Conservation (phyloP, 1,140 invertebrate species). For the Plutomurus gul region DNA sequence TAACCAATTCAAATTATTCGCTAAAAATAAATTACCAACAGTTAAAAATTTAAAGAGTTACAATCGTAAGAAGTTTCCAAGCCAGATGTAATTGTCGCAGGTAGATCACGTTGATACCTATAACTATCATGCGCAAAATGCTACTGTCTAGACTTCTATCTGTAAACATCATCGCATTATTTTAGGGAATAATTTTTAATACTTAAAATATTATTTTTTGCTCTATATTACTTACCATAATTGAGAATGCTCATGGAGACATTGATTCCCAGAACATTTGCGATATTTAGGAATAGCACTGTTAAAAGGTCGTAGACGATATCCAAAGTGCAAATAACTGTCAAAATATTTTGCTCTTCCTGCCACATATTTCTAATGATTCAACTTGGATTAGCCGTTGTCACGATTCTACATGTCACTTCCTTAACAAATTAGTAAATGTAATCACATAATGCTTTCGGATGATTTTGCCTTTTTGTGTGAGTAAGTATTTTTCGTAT, state of each 20-base stretch:
- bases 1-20: neutral
- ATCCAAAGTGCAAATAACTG: neutral
- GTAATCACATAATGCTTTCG: too few relatives aligned
- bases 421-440: too few relatives aligned
- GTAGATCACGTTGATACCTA: neutral
- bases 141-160: constrained; percentile 7
- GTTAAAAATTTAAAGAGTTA: neutral
- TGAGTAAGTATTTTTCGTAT: too few relatives aligned
- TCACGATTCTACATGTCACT: too few relatives aligned
- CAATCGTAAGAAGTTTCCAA: constrained; percentile 9
- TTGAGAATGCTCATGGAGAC: constrained; percentile 1
- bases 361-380: neutral
- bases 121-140: neutral
- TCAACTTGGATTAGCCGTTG: neutral
- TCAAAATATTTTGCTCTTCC: constrained; percentile 9
- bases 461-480: too few relatives aligned
- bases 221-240: neutral
- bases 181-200: neutral
- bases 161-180: neutral
- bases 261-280: constrained; percentile 6
- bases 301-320: neutral
- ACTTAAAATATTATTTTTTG: neutral
- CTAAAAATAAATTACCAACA: neutral
- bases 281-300: neutral
- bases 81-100: neutral